Evolutionary conservation across 2,113 vertebrate genomes (phyloP), one percentile per base, ranked within the genome.

Genomic region (Lepus timidus): DNA sequence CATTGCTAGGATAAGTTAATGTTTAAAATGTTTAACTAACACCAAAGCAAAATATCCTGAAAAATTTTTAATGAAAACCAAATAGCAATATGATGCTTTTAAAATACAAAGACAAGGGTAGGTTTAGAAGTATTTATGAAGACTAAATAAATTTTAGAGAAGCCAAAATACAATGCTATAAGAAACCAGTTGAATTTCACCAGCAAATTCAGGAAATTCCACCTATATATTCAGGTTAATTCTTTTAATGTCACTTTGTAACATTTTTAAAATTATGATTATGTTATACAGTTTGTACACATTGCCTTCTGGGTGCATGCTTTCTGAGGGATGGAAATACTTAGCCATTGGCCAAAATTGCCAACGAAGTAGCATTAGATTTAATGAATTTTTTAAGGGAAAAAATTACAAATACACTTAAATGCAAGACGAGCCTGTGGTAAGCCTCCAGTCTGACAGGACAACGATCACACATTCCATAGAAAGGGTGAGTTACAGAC

Each of bases 341-440:
- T 91, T 91, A 93, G 12, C 44, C 19, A 11, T 3, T 61, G 8
- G 11, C 12, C 58, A 1, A 16, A 4, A 68, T 73, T 80, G 73
- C 44, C 17, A 9, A 6, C 20, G 62, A 4, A 19, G 1, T 58
- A 55, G 27, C 31, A 4, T 83, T 68, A 82, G 23, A 9, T 49
- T 80, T 29, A 62, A 73, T 80, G 55, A 22, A 44, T 94, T 95
- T 94, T 85, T 23, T 80, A 39, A 79, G 31, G 11, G 44, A 61
- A 75, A 58, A 31, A 67, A 33, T 68, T 62, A 6, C 22, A 33
- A 67, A 27, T 70, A 75, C 88, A 74, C 27, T 68, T 51, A 67
- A 80, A 70, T 17, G 19, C 4, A 5, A 12, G 19, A 64, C 51
- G 17, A 79, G 0, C 80, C 16, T 58, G 36, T 71, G 64, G n/a